Evolutionary conservation across 2,113 vertebrate species (phyloP).

Genomic region (Leucopsar rothschildi): DNA sequence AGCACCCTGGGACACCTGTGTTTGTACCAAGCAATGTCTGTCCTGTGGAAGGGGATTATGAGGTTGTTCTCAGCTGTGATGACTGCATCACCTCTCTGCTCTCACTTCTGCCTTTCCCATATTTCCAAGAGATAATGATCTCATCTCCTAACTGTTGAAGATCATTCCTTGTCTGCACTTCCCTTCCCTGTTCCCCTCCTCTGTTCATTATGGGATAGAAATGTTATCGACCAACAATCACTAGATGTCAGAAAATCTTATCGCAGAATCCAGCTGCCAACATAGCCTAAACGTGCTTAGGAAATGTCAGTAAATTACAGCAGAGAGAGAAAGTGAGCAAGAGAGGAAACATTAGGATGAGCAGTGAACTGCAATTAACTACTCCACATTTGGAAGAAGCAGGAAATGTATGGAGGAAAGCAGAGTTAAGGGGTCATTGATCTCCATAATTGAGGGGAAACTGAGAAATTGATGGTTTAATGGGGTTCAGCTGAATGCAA

Average conservation of each 20-base stretch:
- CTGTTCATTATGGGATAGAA: constrained; percentile 49
- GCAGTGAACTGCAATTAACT: constrained; percentile 43
- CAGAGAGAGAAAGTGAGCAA: background rate
- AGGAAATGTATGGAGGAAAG: constrained; percentile 43
- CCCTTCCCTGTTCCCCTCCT: background rate
- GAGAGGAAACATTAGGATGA: constrained; percentile 52
- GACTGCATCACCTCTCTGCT: background rate
- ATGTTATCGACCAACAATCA: constrained; percentile 51
- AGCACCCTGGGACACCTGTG: background rate
- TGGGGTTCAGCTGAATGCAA: background rate
- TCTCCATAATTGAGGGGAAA: constrained; percentile 41
- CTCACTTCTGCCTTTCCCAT: constrained; percentile 13
- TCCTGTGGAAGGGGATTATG: background rate
- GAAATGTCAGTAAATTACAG: constrained; percentile 47
- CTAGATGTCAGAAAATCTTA: constrained; percentile 53
- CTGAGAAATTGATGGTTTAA: constrained; percentile 45
- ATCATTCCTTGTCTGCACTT: background rate
- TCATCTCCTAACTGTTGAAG: constrained; percentile 43
- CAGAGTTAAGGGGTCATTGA: constrained; percentile 43
- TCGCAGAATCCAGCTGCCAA: constrained; percentile 44
- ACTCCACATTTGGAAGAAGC: constrained; percentile 30
- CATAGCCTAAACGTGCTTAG: constrained; percentile 26
- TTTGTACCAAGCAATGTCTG: background rate
- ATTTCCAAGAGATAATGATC: constrained; percentile 57
- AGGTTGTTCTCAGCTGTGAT: constrained; percentile 12